Percentiles rank a stretch among this genome's conserved stretches.
Conservation (phyloP, 2,113 vertebrate genomes). For the Oophaga pumilio region DNA sequence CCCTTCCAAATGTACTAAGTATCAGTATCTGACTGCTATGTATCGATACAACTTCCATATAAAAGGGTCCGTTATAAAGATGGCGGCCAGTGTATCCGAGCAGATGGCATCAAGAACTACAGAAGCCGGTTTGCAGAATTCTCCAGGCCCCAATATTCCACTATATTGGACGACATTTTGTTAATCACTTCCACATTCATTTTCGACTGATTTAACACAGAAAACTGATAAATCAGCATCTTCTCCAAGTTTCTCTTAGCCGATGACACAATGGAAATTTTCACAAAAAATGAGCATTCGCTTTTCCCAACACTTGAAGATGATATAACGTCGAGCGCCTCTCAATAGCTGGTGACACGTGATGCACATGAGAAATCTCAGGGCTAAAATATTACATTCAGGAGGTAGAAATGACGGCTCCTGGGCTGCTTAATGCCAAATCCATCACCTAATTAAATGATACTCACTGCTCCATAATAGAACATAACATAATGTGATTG, state of each 20-base stretch:
- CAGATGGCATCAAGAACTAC: no score
- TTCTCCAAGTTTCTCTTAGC: neutral
- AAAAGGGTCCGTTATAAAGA: no score
- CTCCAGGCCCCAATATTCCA: neutral
- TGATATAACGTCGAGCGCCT: neutral
- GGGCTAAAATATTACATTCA: conserved; percentile 11
- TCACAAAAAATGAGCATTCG: neutral
- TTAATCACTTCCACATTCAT: neutral
- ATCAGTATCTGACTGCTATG: no score
- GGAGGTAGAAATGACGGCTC: conserved; percentile 15
- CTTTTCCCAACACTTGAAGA: neutral
- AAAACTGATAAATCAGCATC: neutral
- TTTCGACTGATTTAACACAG: neutral
- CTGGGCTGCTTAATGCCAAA: conserved; percentile 10
- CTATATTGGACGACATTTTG: neutral
- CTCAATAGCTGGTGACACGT: neutral
- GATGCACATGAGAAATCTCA: conserved; percentile 1
- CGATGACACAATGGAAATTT: conserved; percentile 10
- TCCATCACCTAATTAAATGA: conserved; percentile 43
- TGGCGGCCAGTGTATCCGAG: no score
- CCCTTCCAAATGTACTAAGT: no score
- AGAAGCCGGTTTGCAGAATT: neutral
- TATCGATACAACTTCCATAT: no score
- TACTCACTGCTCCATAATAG: conserved; percentile 13
- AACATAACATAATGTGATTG: conserved; percentile 16